A percentile compares a stretch with the other conserved stretches of the same genome.
Conservation (phyloP, 2,888 invertebrate species). For the Cephonodes hylas region DNA sequence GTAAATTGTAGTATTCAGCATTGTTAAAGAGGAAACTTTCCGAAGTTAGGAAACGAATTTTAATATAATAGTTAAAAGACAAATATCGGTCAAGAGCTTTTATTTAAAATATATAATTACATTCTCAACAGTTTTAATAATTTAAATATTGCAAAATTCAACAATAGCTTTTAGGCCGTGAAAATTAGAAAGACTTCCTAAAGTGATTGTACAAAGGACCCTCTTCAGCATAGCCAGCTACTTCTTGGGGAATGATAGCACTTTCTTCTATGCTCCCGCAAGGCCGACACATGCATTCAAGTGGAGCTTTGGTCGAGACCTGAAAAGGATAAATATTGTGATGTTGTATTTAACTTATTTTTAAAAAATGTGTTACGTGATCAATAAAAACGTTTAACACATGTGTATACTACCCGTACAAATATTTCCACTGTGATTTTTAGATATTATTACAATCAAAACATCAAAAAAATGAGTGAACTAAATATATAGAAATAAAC, state of each 20-base stretch:
- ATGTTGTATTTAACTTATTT: neutral
- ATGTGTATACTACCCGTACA: neutral
- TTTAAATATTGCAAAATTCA: slow-evolving; percentile 10
- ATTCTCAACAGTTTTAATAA: slow-evolving; percentile 13
- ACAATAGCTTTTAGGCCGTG: neutral
- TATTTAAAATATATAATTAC: neutral
- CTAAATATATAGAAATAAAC: too few relatives aligned
- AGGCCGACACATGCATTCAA: slow-evolving; percentile 97
- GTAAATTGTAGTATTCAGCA: too few relatives aligned
- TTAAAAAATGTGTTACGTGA: neutral
- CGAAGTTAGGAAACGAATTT: too few relatives aligned
- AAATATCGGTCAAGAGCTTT: slow-evolving; percentile 11
- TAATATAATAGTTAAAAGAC: neutral
- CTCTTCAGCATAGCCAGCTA: slow-evolving; percentile 92
- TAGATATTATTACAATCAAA: too few relatives aligned
- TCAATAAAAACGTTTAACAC: neutral
- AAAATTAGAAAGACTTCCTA: slow-evolving; percentile 84
- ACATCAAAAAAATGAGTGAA: too few relatives aligned
- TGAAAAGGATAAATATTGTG: slow-evolving; percentile 58
- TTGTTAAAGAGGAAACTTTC: too few relatives aligned
- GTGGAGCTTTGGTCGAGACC: slow-evolving; percentile 95
- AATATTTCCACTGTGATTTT: too few relatives aligned
- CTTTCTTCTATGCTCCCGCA: slow-evolving; percentile 94
- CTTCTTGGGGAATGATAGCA: slow-evolving; percentile 93
- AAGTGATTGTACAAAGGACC: slow-evolving; percentile 91